These are phyloP conservation scores for Corapipo altera DNA, from an alignment of 2,113 vertebrate species.

Conservation along the genomic window DNA sequence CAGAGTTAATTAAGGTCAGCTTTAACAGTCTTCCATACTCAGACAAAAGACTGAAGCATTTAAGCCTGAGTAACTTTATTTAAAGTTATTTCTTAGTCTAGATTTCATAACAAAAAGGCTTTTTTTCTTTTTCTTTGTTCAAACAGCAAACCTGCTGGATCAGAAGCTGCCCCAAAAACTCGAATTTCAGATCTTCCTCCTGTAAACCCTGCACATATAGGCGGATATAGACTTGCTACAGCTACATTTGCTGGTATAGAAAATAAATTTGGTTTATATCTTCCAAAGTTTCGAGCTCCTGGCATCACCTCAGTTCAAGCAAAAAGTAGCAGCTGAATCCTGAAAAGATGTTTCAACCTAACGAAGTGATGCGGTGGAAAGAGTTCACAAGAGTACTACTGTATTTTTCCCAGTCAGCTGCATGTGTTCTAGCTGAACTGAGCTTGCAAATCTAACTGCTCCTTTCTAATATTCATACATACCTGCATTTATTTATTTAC, in stretches of 20 bases:
- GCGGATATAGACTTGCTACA: slow-evolving; percentile 91
- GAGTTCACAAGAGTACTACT: slow-evolving; percentile 20
- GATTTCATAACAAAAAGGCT: neutral
- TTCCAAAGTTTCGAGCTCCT: slow-evolving; percentile 88
- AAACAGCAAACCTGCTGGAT: slow-evolving; percentile 85
- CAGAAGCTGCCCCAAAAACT: slow-evolving; percentile 82
- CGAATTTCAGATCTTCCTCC: slow-evolving; percentile 84
- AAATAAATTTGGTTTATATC: slow-evolving; percentile 93
- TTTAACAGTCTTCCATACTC: neutral
- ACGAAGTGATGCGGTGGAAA: neutral
- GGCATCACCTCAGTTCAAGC: slow-evolving; percentile 69
- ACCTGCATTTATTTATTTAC: slow-evolving; percentile 72
- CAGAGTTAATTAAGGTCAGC: neutral
- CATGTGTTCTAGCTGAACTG: slow-evolving; percentile 73
- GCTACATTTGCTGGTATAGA: slow-evolving; percentile 94
- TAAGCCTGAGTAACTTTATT: neutral
- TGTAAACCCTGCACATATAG: slow-evolving; percentile 86
- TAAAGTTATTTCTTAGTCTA: neutral
- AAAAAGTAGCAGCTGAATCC: slow-evolving; percentile 53
- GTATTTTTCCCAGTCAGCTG: slow-evolving; percentile 70
- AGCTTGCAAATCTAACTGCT: slow-evolving; percentile 48
- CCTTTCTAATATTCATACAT: slow-evolving; percentile 62
- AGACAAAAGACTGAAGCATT: neutral
- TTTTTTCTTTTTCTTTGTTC: slow-evolving; percentile 24
- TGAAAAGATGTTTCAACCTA: neutral